Conservation (phyloP, 2,113 vertebrate species). For the Puffinus mauretanicus region DNA sequence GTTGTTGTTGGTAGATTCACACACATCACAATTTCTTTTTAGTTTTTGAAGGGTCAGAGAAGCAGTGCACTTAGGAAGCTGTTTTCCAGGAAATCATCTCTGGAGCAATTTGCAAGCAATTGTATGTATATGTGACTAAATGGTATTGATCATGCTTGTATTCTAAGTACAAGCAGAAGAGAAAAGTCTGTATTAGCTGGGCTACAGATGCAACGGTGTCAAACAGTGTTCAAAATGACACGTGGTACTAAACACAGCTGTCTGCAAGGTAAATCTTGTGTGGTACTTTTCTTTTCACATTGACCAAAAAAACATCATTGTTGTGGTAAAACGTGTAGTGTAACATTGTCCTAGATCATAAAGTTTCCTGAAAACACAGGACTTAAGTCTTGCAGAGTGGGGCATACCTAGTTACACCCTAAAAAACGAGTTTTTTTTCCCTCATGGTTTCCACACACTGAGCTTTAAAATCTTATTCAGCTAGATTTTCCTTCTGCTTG, state of each 20-base stretch:
- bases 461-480: not conserved
- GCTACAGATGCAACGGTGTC: not conserved
- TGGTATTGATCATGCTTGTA: not conserved
- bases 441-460: not conserved
- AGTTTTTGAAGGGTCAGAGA: not conserved
- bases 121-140: not conserved
- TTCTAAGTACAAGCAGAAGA: not conserved
- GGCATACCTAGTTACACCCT: not conserved
- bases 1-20: not conserved
- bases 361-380: not conserved
- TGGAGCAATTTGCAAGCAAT: not conserved
- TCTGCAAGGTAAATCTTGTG: not conserved
- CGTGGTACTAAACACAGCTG: not conserved
- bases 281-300: not conserved
- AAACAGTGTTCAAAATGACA: not conserved
- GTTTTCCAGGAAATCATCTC: not conserved
- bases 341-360: not conserved
- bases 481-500: not conserved
- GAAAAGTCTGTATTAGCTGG: not conserved
- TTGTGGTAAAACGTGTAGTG: not conserved
- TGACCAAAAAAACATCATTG: fast-evolving
- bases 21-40: not conserved
- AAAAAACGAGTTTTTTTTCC: fast-evolving
- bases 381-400: not conserved
- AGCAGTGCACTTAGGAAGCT: not conserved